Evolutionary conservation across 2,888 invertebrate genomes (phyloP).

Genomic region (Conus canariensis): DNA sequence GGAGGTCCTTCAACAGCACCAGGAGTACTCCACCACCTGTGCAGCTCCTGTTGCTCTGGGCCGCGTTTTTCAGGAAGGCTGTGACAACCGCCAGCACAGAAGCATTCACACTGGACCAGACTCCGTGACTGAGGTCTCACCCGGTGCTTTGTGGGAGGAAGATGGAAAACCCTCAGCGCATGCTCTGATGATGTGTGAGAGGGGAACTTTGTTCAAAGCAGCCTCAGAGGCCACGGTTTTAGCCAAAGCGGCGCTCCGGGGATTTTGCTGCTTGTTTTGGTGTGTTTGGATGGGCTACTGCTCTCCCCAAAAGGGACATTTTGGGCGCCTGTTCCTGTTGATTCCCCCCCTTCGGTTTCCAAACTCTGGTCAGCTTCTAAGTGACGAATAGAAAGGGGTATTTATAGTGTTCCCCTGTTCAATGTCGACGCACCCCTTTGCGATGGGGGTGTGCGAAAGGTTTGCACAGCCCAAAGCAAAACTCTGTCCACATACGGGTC

Average conservation of each 20-base stretch:
- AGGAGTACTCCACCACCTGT: slow-evolving; percentile 49
- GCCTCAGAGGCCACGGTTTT: slow-evolving; percentile 28
- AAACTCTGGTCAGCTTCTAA: neutral
- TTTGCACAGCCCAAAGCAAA: slow-evolving; percentile 52
- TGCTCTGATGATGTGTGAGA: slow-evolving; percentile 16
- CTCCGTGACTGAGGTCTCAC: neutral
- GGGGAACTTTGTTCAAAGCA: neutral
- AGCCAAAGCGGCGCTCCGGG: slow-evolving; percentile 5
- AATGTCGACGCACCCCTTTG: neutral
- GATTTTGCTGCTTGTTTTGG: neutral
- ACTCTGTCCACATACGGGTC: slow-evolving; percentile 39
- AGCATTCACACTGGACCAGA: neutral
- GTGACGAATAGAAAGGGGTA: slow-evolving; percentile 40
- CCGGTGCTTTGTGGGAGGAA: neutral
- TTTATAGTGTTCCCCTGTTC: slow-evolving; percentile 15
- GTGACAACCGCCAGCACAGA: neutral
- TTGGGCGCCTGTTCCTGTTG: neutral
- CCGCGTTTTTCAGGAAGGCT: slow-evolving; percentile 26
- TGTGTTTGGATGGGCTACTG: slow-evolving; percentile 20
- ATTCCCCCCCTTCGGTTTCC: neutral
- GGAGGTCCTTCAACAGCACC: slow-evolving; percentile 42
- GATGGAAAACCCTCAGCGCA: neutral
- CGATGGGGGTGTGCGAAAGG: neutral
- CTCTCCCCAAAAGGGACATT: slow-evolving; percentile 23
- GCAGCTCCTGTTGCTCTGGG: slow-evolving; percentile 32